These are phyloP conservation scores for Julus scanicus DNA, from an alignment of 2,888 invertebrate species.

Conservation along the genomic window DNA sequence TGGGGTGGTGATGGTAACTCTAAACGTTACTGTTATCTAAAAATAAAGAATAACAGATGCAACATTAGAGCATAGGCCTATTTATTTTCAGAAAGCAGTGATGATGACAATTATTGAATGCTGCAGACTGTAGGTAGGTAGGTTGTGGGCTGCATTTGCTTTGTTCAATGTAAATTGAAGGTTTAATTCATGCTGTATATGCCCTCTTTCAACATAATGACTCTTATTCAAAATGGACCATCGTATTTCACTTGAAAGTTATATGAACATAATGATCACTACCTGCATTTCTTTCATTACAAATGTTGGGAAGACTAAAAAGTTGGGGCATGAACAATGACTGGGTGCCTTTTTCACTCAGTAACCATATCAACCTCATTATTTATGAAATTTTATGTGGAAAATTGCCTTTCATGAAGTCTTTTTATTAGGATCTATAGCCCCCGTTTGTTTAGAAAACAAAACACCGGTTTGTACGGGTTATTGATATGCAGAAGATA, in stretches of 20 bases:
- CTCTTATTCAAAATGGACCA: background rate
- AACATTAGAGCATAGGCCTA: background rate
- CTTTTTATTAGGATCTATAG: no score
- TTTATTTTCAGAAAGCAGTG: background rate
- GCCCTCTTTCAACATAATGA: background rate
- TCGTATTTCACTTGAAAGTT: background rate
- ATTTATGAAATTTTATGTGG: no score
- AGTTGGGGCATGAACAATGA: background rate
- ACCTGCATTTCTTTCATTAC: background rate
- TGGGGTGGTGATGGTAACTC: background rate
- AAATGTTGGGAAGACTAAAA: background rate
- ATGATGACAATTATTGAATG: no score
- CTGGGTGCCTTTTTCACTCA: background rate
- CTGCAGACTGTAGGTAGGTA: no score
- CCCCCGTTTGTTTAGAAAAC: background rate
- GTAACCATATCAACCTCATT: no score
- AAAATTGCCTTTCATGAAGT: no score
- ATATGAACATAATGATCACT: background rate
- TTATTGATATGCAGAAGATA: background rate
- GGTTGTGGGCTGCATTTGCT: no score
- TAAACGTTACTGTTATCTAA: conserved; percentile 10
- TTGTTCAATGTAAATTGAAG: no score
- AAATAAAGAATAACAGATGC: background rate
- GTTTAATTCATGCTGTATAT: no score
- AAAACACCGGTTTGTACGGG: background rate